Base-by-base conservation (phyloP, 2,797 vertebrate species). In the Jordanella pulchra region DNA sequence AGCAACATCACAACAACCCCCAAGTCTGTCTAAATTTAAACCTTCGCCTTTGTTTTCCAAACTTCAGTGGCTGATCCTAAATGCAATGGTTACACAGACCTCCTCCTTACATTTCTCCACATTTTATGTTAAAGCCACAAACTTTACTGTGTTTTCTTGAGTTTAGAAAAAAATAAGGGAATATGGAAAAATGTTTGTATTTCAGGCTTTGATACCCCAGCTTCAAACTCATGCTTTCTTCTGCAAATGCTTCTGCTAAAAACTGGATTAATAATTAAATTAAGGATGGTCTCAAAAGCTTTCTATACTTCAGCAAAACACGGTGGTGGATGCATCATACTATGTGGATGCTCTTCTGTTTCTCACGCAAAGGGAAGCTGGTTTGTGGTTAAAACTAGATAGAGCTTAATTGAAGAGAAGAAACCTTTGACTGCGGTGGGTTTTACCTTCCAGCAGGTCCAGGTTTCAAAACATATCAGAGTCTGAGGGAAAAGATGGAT, bases 11-110 rank as follows among this genome's bases (percentile, higher is more conserved):
- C 42, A 32, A 30, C 25, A n/a, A 13, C 44, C 54, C 27, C 54
- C n/a, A 78, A 76, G 78, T 76, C 75, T 0, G 55, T 1, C 75
- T 82, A 79, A 87, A 81, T 84, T 66, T 65, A 80, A 81, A 87
- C 78, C 73, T 77, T 72, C 70, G 61, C 63, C 42, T 68, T 79
- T 70, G n/a, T 56, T 51, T 79, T 74, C 9, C 28, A 55, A 76
- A 69, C n/a, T 67, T 69, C 0, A 48, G 65, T 69, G 55, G 63
- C 21, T 27, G 44, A 21, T 45, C 58, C 48, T 45, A 45, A 60
- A 70, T 35, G 3, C 7, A 66, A 69, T 65, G 63, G 45, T 69
- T 42, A 12, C 44, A 45, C 44, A 45, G 44, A 45, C 44, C 44
- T 15, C 44, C 3, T 12, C 44, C 11, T 15, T 45, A 7, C 44